These are phyloP conservation scores for Rhyacophila brunnea DNA, from an alignment of 1,140 invertebrate genomes.

Conservation along the genomic window DNA sequence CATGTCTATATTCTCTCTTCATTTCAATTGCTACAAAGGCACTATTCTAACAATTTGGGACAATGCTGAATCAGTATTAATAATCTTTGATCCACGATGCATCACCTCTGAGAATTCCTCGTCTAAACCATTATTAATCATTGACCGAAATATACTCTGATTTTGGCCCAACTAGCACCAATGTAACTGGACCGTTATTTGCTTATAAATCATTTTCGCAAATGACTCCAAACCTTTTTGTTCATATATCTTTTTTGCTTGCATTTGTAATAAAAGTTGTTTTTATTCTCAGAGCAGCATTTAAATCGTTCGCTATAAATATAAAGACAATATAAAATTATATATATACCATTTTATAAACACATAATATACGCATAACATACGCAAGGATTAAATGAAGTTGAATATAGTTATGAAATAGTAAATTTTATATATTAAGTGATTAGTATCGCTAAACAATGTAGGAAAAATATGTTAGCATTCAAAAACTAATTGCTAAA, in stretches of 20 bases:
- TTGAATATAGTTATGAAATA: conserved; percentile 5
- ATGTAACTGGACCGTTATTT: conserved; percentile 10
- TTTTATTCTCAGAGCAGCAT: conserved; percentile 31
- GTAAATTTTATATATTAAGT: conserved; percentile 15
- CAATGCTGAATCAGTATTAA: conserved; percentile 23
- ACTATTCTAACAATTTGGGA: conserved; percentile 35
- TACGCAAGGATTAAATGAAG: conserved; percentile 4
- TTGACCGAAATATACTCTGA: background rate
- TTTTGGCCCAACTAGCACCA: conserved; percentile 7
- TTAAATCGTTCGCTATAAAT: conserved; percentile 6
- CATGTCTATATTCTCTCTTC: conserved; percentile 29
- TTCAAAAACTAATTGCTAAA: conserved; percentile 21
- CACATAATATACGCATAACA: background rate
- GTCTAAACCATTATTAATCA: background rate
- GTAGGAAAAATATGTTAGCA: conserved; percentile 27
- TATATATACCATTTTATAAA: conserved; percentile 3
- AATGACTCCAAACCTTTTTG: conserved; percentile 6
- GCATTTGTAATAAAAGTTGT: conserved; percentile 15
- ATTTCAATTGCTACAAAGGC: conserved; percentile 29
- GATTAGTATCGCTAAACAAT: conserved; percentile 24
- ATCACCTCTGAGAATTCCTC: conserved; percentile 16
- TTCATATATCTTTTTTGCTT: conserved; percentile 6
- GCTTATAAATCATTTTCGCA: conserved; percentile 7
- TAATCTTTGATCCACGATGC: conserved; percentile 8
- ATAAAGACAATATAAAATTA: conserved; percentile 18